Evolutionary conservation across 1,140 invertebrate species (phyloP).

Genomic region (Trichoplusia ni): DNA sequence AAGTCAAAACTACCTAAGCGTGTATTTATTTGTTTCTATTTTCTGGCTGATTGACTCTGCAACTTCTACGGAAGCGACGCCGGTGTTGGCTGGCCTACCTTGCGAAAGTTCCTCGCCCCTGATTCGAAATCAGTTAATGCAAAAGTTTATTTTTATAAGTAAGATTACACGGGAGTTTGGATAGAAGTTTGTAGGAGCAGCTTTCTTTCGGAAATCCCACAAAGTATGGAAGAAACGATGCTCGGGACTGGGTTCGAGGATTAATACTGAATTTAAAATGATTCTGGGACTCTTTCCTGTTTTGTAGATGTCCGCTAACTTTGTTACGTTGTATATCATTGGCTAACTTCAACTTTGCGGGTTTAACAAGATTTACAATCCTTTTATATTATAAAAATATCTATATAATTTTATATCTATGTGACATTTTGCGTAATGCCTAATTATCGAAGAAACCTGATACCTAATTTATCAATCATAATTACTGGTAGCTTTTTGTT

Average conservation of each 20-base stretch:
- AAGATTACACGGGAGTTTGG: slow-evolving; percentile 79
- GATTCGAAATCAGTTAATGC: slow-evolving; percentile 82
- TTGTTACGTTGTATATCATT: slow-evolving; percentile 46
- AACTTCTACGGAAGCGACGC: slow-evolving; percentile 59
- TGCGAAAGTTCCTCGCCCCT: slow-evolving; percentile 64
- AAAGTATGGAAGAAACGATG: slow-evolving; percentile 68
- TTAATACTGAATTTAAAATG: slow-evolving; percentile 77
- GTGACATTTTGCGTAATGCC: too few relatives aligned
- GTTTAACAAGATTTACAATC: slow-evolving; percentile 38
- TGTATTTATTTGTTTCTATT: slow-evolving; percentile 79
- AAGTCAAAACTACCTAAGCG: slow-evolving; percentile 76
- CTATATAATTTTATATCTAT: not conserved
- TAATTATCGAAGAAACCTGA: too few relatives aligned
- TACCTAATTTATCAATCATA: too few relatives aligned
- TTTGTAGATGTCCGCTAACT: slow-evolving; percentile 46
- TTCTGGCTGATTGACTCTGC: slow-evolving; percentile 70
- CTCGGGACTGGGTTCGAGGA: slow-evolving; percentile 61
- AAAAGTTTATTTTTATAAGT: slow-evolving; percentile 84
- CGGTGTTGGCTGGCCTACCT: slow-evolving; percentile 66
- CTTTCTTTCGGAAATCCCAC: slow-evolving; percentile 75
- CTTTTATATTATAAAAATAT: slow-evolving; percentile 30
- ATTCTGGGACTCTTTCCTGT: slow-evolving; percentile 55
- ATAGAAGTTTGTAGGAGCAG: slow-evolving; percentile 72
- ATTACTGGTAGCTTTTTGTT: too few relatives aligned
- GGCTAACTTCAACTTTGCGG: slow-evolving; percentile 37